Percentiles rank a stretch among this genome's conserved stretches.
Evolutionary conservation across 2,888 invertebrate genomes (phyloP).

Genomic region (Calameuta filiformis): DNA sequence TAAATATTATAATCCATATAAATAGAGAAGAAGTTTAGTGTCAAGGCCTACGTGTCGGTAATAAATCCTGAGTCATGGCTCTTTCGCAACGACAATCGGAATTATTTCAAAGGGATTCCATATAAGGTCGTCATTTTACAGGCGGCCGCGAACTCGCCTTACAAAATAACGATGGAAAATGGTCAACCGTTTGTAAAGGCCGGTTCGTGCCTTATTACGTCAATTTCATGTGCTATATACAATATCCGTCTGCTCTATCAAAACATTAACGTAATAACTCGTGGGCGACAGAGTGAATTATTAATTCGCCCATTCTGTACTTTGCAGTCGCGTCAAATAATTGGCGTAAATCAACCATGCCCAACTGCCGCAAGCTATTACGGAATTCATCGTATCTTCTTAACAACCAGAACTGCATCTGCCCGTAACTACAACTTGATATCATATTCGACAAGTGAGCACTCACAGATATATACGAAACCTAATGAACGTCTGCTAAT

Average conservation of each 20-base stretch:
- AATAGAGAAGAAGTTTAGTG: constrained; percentile 34
- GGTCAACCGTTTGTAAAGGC: neutral
- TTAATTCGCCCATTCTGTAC: neutral
- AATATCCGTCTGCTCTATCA: neutral
- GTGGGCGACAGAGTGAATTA: neutral
- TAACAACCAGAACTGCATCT: neutral
- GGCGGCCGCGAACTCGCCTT: neutral
- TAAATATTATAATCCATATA: neutral
- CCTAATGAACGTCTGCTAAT: neutral
- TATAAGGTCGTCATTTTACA: constrained; percentile 12
- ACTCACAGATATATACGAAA: neutral
- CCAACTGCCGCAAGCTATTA: neutral
- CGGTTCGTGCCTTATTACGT: neutral
- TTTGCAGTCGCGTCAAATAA: neutral
- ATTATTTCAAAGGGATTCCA: constrained; percentile 17
- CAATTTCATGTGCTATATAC: neutral
- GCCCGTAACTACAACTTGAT: neutral
- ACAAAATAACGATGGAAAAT: neutral
- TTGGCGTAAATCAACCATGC: neutral
- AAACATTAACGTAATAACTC: neutral
- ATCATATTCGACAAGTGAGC: neutral
- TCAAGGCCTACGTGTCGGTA: constrained; percentile 37
- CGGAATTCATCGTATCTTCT: neutral
- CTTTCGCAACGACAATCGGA: constrained; percentile 20
- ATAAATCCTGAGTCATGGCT: constrained; percentile 27